Conservation (phyloP, 2,113 vertebrate genomes). For the Tyto alba region DNA sequence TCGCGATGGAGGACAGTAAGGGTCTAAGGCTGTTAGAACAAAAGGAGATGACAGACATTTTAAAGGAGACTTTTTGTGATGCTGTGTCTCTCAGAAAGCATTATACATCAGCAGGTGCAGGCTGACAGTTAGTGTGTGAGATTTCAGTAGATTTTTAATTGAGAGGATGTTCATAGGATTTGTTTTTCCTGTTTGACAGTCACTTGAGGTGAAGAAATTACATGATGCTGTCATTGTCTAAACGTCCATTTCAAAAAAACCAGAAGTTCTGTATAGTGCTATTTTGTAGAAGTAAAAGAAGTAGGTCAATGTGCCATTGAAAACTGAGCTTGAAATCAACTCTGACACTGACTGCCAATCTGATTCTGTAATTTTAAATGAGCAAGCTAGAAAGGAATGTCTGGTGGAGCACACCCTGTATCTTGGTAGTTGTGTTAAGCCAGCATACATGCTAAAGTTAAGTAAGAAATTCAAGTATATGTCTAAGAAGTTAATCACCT, state of each 20-base stretch:
- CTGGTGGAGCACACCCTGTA: constrained; percentile 3
- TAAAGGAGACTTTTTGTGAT: background rate
- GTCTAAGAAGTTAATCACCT: background rate
- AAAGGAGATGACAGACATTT: background rate
- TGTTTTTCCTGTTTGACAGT: background rate
- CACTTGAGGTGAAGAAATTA: background rate
- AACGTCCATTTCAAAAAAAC: background rate
- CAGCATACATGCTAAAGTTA: background rate
- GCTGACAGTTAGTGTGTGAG: background rate
- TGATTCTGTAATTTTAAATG: constrained; percentile 4
- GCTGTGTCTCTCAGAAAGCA: background rate
- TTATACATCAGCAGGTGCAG: background rate
- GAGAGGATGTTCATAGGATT: background rate
- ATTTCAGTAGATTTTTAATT: background rate
- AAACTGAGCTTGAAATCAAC: background rate
- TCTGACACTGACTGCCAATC: background rate
- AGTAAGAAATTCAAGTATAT: background rate
- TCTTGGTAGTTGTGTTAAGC: background rate
- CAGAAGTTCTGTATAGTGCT: background rate
- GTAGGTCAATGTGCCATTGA: background rate
- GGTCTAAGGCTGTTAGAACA: background rate
- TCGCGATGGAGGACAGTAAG: background rate
- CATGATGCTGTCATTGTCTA: background rate
- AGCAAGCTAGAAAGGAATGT: constrained; percentile 31
- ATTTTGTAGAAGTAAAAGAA: background rate